Conservation (phyloP, 2,888 invertebrate species). For the Luperina nickerlii region DNA sequence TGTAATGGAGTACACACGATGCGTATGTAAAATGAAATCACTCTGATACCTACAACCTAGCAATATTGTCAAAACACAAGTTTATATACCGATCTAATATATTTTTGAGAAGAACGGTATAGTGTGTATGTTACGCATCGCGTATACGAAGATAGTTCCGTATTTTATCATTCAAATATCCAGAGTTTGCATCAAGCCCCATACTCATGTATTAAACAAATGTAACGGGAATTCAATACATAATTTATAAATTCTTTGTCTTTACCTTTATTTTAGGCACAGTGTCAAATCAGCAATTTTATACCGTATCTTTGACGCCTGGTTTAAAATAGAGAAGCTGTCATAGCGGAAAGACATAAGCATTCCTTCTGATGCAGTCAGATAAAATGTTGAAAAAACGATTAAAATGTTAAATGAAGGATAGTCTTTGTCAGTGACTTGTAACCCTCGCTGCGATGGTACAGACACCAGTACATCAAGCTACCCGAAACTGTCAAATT, state of each 20-base stretch:
- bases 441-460: not conserved
- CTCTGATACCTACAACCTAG: not conserved
- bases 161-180: not conserved
- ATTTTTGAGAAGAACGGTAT: not conserved
- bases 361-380: not conserved
- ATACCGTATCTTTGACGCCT: not conserved
- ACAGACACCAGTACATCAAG: no score
- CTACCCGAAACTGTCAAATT: no score
- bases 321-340: not conserved
- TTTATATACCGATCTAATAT: not conserved
- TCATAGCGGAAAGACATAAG: not conserved
- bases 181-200: constrained; percentile 11
- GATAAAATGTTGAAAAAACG: not conserved
- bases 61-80: not conserved
- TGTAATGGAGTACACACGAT: constrained; percentile 32
- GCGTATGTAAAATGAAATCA: constrained; percentile 32
- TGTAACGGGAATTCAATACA: not conserved
- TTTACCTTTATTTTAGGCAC: not conserved
- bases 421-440: not conserved
- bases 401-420: not conserved
- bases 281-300: not conserved
- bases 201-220: not conserved
- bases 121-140: constrained; percentile 12
- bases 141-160: constrained; percentile 1
- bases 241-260: not conserved